A percentile compares a stretch with the other conserved stretches of the same genome.
phyloP scores from a whole-genome alignment of 1,140 invertebrate species.

The Nasonia longicornis region DNA sequence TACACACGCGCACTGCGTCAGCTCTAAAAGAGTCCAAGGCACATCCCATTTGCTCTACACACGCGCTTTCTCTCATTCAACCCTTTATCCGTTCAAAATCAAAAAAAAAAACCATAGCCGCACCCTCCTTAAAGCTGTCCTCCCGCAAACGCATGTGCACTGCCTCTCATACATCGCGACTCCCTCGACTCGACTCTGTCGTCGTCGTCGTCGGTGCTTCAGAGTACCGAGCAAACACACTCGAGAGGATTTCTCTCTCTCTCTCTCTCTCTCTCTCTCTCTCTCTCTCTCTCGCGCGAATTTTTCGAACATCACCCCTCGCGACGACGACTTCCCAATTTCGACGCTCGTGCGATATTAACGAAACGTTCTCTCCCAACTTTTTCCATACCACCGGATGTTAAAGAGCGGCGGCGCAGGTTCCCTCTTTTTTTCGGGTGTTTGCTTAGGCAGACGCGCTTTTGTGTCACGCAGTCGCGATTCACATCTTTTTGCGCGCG shows the following conservation, averaged over 20 bases:
- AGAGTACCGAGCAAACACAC: constrained; percentile 37
- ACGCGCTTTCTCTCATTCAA: not conserved
- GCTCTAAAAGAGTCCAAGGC: not conserved
- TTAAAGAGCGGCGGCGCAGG: not conserved
- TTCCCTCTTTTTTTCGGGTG: constrained; percentile 8
- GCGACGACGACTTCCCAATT: constrained; percentile 35
- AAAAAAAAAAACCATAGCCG: not conserved
- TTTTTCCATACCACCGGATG: not conserved
- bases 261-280: constrained; percentile 26
- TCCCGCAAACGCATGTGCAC: not conserved
- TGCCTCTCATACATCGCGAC: not conserved
- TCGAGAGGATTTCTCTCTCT: not conserved
- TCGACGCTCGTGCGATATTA: constrained; percentile 26
- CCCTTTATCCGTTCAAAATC: not conserved
- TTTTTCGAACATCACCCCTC: constrained; percentile 2
- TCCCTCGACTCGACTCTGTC: constrained; percentile 2
- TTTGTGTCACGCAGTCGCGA: constrained; percentile 6
- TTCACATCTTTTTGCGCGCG: constrained; percentile 16
- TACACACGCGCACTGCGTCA: too few species aligned
- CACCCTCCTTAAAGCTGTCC: not conserved
- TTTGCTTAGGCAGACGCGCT: constrained; percentile 9
- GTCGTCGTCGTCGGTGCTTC: constrained; percentile 30
- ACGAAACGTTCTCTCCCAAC: constrained; percentile 26
- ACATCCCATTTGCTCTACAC: not conserved
- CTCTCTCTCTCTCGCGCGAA: constrained; percentile 29